A percentile compares a stretch with the other conserved stretches of the same genome.
phyloP scores from a whole-genome alignment of 2,797 vertebrate species.

The Telmatherina bonti region DNA sequence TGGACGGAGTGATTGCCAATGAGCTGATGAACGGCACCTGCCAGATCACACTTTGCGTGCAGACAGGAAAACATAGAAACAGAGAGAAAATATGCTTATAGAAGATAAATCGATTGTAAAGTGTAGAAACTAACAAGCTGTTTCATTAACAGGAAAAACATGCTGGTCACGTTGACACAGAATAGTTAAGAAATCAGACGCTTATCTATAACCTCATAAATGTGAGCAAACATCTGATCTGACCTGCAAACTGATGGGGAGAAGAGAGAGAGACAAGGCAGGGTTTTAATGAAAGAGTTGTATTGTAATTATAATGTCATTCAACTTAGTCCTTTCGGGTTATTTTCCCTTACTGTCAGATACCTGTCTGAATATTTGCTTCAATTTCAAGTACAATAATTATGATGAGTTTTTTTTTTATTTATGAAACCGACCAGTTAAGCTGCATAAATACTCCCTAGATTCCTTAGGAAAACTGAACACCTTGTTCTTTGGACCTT shows the following conservation, averaged over 20 bases:
- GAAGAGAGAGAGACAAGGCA: neutral
- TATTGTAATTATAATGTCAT: too few species aligned
- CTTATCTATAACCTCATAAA: conserved; percentile 1
- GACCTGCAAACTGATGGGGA: neutral
- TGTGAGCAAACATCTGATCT: neutral
- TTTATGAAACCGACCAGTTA: neutral
- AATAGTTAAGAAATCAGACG: neutral
- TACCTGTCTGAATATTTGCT: neutral
- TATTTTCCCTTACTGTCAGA: neutral
- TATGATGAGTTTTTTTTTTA: neutral
- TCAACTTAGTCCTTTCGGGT: neutral
- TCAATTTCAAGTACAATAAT: neutral
- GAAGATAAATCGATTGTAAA: neutral
- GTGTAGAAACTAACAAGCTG: neutral
- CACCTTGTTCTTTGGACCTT: neutral
- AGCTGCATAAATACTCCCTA: too few species aligned
- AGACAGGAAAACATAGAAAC: conserved; percentile 21
- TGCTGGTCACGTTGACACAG: neutral
- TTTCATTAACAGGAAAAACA: neutral
- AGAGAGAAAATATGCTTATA: conserved; percentile 9
- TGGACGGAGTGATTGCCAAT: conserved; percentile 47
- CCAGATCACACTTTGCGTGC: conserved; percentile 69
- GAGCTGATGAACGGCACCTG: conserved; percentile 72
- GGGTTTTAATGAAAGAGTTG: neutral
- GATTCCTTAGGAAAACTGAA: neutral